Conservation (phyloP, 2,113 vertebrate genomes). For the Progne subis region DNA sequence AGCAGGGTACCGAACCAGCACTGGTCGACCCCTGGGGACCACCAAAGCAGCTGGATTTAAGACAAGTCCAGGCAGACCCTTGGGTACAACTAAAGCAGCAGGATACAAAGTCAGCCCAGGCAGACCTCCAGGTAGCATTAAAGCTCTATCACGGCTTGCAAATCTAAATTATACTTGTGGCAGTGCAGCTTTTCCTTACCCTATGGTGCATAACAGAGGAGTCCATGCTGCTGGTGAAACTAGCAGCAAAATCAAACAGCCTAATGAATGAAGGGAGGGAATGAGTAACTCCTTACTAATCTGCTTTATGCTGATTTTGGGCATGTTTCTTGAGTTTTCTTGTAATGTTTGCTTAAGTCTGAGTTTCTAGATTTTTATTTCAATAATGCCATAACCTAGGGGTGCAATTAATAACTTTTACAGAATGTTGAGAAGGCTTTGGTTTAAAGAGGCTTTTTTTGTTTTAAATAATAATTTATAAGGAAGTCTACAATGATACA, state of each 20-base stretch:
- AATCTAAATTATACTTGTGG: slow-evolving; percentile 90
- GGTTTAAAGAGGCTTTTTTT: slow-evolving; percentile 10
- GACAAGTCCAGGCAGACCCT: slow-evolving; percentile 95
- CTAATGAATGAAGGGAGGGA: slow-evolving; percentile 78
- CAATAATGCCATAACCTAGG: slow-evolving; percentile 15
- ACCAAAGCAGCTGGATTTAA: slow-evolving; percentile 98
- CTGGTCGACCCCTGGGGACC: slow-evolving; percentile 93
- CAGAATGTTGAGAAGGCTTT: background rate
- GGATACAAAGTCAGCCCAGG: slow-evolving; percentile 99
- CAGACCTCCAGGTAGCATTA: slow-evolving; percentile 97
- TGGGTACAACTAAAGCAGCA: slow-evolving; percentile 95
- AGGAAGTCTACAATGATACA: slow-evolving; percentile 7
- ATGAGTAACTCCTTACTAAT: slow-evolving; percentile 42
- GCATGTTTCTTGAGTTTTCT: slow-evolving; percentile 62
- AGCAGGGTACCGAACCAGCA: slow-evolving; percentile 98
- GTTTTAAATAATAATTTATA: slow-evolving; percentile 31
- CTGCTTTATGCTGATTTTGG: slow-evolving; percentile 44
- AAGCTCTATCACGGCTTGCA: slow-evolving; percentile 92
- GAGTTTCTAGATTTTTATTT: slow-evolving; percentile 61
- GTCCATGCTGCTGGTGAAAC: slow-evolving; percentile 83
- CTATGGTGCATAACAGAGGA: slow-evolving; percentile 86
- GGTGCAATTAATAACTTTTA: background rate
- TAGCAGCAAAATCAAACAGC: slow-evolving; percentile 84
- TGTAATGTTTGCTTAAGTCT: slow-evolving; percentile 52
- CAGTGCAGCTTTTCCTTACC: slow-evolving; percentile 92